These are phyloP conservation scores for Diuraphis noxia DNA, from an alignment of 1,140 invertebrate genomes.

Conservation along the genomic window DNA sequence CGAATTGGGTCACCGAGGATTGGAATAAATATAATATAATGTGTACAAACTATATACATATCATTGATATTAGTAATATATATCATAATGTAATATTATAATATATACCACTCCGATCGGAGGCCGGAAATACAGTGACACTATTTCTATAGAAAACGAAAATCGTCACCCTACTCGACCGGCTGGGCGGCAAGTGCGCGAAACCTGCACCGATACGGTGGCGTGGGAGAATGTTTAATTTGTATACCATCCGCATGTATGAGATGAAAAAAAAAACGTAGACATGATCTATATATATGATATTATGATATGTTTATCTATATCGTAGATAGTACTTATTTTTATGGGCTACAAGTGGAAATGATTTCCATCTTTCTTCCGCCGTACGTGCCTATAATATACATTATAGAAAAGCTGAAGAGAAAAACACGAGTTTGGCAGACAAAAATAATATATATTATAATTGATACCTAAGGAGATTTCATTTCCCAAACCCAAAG, in stretches of 20 bases:
- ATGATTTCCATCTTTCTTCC: background rate
- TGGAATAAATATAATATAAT: background rate
- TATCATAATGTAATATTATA: background rate
- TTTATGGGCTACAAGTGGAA: background rate
- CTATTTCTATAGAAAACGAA: background rate
- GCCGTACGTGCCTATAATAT: no score
- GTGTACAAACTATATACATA: background rate
- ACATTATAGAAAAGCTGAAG: background rate
- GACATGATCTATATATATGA: background rate
- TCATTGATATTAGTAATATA: background rate
- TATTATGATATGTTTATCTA: background rate
- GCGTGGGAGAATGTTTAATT: background rate
- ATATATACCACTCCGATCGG: background rate
- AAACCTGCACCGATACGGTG: background rate
- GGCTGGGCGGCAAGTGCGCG: background rate
- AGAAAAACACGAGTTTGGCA: background rate
- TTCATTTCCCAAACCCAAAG: background rate
- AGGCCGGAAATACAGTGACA: background rate
- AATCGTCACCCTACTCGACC: background rate
- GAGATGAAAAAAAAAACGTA: background rate
- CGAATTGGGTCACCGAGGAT: background rate
- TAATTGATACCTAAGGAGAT: no score
- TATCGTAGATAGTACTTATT: background rate
- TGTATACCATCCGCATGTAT: background rate
- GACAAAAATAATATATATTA: background rate